Evolutionary conservation across 1,140 invertebrate species (phyloP), one percentile per base, ranked within the genome.

Genomic region (Choristoneura fumiferana): DNA sequence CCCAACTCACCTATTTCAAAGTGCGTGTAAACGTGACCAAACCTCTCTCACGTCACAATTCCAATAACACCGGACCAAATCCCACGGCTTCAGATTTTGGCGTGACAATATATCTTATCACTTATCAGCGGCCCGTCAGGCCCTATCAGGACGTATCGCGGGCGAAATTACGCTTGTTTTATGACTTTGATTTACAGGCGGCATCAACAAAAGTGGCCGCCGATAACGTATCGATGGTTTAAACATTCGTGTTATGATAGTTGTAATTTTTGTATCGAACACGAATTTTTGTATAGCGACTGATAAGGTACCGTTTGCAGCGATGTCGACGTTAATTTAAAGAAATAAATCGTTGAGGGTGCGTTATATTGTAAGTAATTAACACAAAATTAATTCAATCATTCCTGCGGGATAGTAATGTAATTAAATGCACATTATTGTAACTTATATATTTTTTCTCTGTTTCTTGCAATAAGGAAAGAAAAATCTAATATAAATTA

Each of bases 201-300:
- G 78, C 74, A 60, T 59, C 71, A 63, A 84, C 84, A 86, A 87
- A 86, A 80, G 73, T 58, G 45, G 6, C n/a, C n/a, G 22, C 22
- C 45, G 58, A 49, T 40, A 76, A 74, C 67, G 49, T 55, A 76
- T 76, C 81, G 74, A 76, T 61, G 73, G 69, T 84, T 81, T 76
- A 83, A 84, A 78, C 76, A 73, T 63, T 72, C 63, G 57, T 78
- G 80, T 86, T 84, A 84, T 85, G 81, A 82, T 83, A 70, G 67
- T 72, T 86, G 84, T 88, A 88, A 84, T 88, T 86, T 81, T 86
- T 87, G 69, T 88, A 79, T 84, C 77, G 75, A 77, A 84, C 81
- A 85, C 73, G 68, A 80, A 81, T 82, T 86, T 85, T 62, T 78
- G 76, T 84, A 73, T 71, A 72, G 60, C 43, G 43, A 5, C 52